These are phyloP conservation scores for Menidia menidia DNA, from an alignment of 2,797 vertebrate species.

Conservation along the genomic window DNA sequence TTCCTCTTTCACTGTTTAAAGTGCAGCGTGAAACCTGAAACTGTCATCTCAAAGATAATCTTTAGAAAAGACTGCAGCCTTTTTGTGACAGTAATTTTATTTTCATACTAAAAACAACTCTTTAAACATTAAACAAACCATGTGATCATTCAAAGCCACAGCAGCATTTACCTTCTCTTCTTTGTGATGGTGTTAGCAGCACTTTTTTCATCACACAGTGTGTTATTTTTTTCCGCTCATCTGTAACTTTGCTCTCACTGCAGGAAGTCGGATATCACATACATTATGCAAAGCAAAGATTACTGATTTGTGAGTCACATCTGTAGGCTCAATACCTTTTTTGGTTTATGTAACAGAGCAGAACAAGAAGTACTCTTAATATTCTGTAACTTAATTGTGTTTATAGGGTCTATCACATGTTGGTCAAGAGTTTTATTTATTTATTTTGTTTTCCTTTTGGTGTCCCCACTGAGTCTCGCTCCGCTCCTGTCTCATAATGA, in stretches of 20 bases:
- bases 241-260: constrained; percentile 1
- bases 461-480: no score
- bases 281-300: constrained; percentile 20
- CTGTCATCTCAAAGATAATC: not conserved
- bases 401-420: no score
- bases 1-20: not conserved
- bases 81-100: not conserved
- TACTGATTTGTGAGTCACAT: not conserved
- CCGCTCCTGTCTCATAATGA: no score
- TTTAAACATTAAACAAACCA: not conserved
- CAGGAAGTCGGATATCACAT: constrained; percentile 5
- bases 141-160: not conserved
- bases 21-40: constrained; percentile 12
- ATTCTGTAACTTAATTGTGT: no score
- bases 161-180: not conserved
- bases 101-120: not conserved
- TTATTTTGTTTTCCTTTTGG: no score
- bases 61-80: not conserved
- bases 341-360: not conserved
- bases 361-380: not conserved
- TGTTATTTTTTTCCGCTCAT: constrained; percentile 9
- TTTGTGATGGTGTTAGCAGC: not conserved
- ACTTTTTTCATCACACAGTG: constrained; percentile 10
- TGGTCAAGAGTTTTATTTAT: no score
- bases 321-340: no score